Conservation (phyloP, 2,113 vertebrate species). For the Taurulus bubalis region DNA sequence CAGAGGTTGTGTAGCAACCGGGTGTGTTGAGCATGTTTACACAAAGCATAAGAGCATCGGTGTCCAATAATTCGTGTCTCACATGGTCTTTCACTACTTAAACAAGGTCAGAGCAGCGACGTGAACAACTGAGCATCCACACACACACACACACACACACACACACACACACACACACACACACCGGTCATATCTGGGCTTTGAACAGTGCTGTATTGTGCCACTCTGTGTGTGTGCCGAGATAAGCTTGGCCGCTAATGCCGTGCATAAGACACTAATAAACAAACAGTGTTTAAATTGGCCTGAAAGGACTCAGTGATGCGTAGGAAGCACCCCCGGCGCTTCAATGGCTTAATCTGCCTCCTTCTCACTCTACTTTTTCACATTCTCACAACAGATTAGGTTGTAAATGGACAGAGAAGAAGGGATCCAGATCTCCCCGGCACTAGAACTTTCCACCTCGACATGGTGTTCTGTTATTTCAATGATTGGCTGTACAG, state of each 20-base stretch:
- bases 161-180: slow-evolving; percentile 17
- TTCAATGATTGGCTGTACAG: slow-evolving; percentile 7
- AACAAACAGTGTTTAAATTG: slow-evolving; percentile 88
- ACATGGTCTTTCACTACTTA: slow-evolving; percentile 80
- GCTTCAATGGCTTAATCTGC: slow-evolving; percentile 85
- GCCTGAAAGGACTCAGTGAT: slow-evolving; percentile 83
- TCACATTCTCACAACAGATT: slow-evolving; percentile 83
- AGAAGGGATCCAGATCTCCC: slow-evolving; percentile 53
- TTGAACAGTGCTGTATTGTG: slow-evolving; percentile 79
- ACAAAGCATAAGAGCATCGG: slow-evolving; percentile 80
- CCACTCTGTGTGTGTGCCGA: slow-evolving; percentile 76
- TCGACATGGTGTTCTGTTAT: slow-evolving; percentile 33
- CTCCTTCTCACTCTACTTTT: slow-evolving; percentile 75
- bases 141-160: slow-evolving; percentile 17
- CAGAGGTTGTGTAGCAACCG: slow-evolving; percentile 65
- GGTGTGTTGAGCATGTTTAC: slow-evolving; percentile 83
- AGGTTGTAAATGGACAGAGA: slow-evolving; percentile 77
- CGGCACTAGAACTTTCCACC: slow-evolving; percentile 42
- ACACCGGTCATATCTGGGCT: slow-evolving; percentile 64
- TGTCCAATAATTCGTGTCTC: slow-evolving; percentile 83
- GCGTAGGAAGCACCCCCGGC: slow-evolving; percentile 75
- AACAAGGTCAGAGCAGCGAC: slow-evolving; percentile 80
- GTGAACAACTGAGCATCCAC: slow-evolving; percentile 71
- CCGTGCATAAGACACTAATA: slow-evolving; percentile 85
- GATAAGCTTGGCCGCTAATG: slow-evolving; percentile 85